Conservation (phyloP, 2,888 invertebrate species). For the Drosophila multiciliata region DNA sequence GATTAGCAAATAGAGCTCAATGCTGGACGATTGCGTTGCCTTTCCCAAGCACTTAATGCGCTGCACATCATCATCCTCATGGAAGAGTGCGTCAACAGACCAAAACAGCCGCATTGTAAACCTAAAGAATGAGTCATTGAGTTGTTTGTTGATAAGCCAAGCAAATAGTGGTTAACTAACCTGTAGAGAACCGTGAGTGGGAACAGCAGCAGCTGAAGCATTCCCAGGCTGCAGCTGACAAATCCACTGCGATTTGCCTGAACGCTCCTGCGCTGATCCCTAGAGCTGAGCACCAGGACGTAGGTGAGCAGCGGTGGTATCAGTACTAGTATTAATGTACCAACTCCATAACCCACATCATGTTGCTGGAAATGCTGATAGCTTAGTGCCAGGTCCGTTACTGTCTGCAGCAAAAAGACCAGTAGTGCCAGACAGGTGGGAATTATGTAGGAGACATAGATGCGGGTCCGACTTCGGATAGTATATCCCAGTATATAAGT, state of each 20-base stretch:
- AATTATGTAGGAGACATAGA: slow-evolving; percentile 85
- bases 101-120: slow-evolving; percentile 91
- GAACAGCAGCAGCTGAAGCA: slow-evolving; percentile 76
- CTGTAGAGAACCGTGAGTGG: slow-evolving; percentile 87
- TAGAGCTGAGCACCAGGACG: slow-evolving; percentile 87
- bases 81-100: slow-evolving; percentile 90
- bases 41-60: slow-evolving; percentile 87
- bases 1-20: slow-evolving; percentile 91
- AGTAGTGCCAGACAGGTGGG: slow-evolving; percentile 87
- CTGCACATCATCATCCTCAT: slow-evolving; percentile 86
- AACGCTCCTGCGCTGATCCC: slow-evolving; percentile 86
- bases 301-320: slow-evolving; percentile 87
- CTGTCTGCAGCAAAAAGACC: slow-evolving; percentile 89
- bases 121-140: slow-evolving; percentile 83
- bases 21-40: slow-evolving; percentile 88
- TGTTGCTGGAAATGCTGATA: slow-evolving; percentile 88
- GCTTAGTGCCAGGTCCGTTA: slow-evolving; percentile 89
- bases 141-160: background rate
- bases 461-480: slow-evolving; percentile 83
- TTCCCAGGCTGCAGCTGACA: slow-evolving; percentile 62
- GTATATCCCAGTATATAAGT: slow-evolving; percentile 81
- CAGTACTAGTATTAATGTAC: slow-evolving; percentile 85
- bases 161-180: slow-evolving; percentile 47
- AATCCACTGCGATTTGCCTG: slow-evolving; percentile 83
- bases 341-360: slow-evolving; percentile 86